Conservation (phyloP, 2,888 invertebrate species). For the Watsonalla binaria region DNA sequence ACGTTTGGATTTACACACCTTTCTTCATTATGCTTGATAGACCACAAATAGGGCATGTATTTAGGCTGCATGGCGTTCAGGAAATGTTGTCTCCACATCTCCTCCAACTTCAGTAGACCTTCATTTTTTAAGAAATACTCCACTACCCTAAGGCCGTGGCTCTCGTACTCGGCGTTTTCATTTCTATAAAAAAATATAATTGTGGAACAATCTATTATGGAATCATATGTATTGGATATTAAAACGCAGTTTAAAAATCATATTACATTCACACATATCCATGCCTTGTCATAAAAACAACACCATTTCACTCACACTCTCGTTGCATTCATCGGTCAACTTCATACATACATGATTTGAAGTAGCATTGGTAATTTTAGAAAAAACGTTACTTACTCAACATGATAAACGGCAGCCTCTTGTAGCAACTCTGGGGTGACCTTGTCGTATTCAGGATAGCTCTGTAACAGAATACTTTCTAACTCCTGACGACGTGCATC, state of each 20-base stretch:
- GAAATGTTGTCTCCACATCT: conserved; percentile 87
- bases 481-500: conserved; percentile 64
- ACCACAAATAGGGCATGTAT: conserved; percentile 86
- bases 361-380: too few relatives aligned
- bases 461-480: conserved; percentile 62
- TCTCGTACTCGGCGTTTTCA: conserved; percentile 64
- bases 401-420: conserved; percentile 67
- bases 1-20: conserved; percentile 44
- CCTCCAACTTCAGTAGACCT: conserved; percentile 83
- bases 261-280: too few relatives aligned
- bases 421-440: conserved; percentile 72
- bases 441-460: conserved; percentile 60
- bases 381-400: conserved; percentile 50
- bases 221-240: too few relatives aligned
- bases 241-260: too few relatives aligned
- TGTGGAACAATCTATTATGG: too few relatives aligned
- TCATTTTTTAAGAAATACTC: conserved; percentile 72
- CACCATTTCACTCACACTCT: background rate
- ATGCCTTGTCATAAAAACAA: background rate
- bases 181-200: conserved; percentile 51
- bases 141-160: conserved; percentile 80
- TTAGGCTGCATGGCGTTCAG: conserved; percentile 84
- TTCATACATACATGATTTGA: too few relatives aligned
- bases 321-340: background rate
- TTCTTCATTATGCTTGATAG: conserved; percentile 83